Evolutionary conservation across 1,140 invertebrate genomes (phyloP).

Genomic region (Euborellia annulipes): DNA sequence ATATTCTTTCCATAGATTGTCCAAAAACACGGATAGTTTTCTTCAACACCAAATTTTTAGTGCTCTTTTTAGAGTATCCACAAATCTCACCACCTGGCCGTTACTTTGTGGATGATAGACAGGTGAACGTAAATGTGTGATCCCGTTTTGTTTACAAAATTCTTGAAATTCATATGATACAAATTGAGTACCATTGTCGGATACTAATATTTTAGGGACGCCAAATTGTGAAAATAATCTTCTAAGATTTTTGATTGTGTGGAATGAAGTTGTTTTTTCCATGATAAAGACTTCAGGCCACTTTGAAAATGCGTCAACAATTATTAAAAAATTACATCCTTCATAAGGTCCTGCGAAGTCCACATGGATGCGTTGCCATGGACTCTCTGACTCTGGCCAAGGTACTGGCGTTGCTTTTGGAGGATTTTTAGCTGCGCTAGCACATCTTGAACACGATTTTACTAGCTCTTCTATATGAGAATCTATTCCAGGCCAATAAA

Average conservation of each 20-base stretch:
- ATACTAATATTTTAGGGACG: constrained; percentile 13
- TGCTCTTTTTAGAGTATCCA: constrained; percentile 20
- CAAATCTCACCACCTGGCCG: constrained; percentile 20
- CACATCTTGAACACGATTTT: constrained; percentile 22
- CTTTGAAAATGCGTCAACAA: not conserved
- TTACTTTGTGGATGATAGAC: constrained; percentile 15
- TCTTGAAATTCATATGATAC: constrained; percentile 13
- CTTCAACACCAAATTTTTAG: too few relatives aligned
- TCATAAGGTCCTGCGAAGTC: not conserved
- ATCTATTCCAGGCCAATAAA: constrained; percentile 34
- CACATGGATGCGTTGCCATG: constrained; percentile 2
- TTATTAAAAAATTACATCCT: not conserved
- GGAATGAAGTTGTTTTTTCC: not conserved
- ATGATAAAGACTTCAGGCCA: not conserved
- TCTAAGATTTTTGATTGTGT: not conserved
- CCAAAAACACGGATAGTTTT: too few relatives aligned
- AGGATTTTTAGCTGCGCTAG: too few relatives aligned
- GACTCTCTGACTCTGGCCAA: not conserved
- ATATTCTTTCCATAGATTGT: too few relatives aligned
- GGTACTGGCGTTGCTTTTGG: not conserved
- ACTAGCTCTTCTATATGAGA: constrained; percentile 25
- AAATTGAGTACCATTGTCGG: constrained; percentile 20
- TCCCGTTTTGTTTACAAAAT: constrained; percentile 15
- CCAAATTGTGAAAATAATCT: constrained; percentile 15
- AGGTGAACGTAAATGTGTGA: constrained; percentile 14